phyloP scores from a whole-genome alignment of 2,797 vertebrate genomes.

The Sebastolobus alascanus region DNA sequence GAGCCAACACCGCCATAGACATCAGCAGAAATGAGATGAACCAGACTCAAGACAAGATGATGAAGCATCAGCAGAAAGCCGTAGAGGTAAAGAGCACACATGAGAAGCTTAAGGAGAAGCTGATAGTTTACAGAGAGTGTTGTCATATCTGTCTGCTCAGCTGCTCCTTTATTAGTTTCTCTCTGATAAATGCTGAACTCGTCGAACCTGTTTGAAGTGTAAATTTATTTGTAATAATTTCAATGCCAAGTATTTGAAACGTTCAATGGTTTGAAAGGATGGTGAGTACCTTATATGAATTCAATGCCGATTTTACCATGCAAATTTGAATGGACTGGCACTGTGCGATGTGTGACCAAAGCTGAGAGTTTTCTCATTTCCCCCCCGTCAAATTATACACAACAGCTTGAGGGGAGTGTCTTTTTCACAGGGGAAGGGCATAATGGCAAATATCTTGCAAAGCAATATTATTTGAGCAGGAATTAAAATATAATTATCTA shows the following conservation, averaged over 20 bases:
- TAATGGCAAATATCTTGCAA: slow-evolving; percentile 34
- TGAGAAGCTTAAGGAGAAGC: not conserved
- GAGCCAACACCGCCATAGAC: slow-evolving; percentile 81
- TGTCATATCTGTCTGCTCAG: slow-evolving; percentile 9
- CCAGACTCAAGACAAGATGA: slow-evolving; percentile 88
- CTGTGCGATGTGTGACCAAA: slow-evolving; percentile 49
- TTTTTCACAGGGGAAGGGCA: slow-evolving; percentile 31
- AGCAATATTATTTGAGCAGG: slow-evolving; percentile 3
- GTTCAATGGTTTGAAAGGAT: not conserved
- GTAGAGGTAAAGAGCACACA: slow-evolving; percentile 82
- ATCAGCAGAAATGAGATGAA: slow-evolving; percentile 87
- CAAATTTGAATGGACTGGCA: slow-evolving; percentile 28
- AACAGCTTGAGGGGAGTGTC: slow-evolving; percentile 38
- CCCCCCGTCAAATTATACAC: slow-evolving; percentile 41
- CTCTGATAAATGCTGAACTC: not conserved
- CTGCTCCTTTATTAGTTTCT: not conserved
- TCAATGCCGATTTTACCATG: slow-evolving; percentile 28
- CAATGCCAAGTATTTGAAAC: slow-evolving; percentile 3
- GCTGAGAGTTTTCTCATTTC: slow-evolving; percentile 53
- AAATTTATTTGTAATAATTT: slow-evolving; percentile 10
- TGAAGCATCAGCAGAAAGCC: slow-evolving; percentile 88
- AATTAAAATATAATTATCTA: not conserved
- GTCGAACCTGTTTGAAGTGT: slow-evolving; percentile 24
- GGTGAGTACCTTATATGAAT: not conserved
- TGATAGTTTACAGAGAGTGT: slow-evolving; percentile 5